phyloP scores from a whole-genome alignment of 2,888 invertebrate genomes.

The Ctenicera cuprea region DNA sequence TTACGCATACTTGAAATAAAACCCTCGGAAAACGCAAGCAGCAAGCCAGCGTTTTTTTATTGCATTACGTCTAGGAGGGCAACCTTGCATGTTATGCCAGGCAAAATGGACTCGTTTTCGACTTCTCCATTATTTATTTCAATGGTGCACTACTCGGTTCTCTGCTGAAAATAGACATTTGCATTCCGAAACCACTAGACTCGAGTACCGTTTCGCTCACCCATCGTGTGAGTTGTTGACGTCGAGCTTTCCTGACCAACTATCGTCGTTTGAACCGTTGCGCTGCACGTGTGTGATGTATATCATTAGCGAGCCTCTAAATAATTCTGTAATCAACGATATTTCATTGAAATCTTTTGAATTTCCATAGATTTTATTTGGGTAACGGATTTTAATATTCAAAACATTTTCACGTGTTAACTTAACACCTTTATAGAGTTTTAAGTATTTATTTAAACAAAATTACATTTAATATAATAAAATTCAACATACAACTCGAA shows the following conservation, averaged over 20 bases:
- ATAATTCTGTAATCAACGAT: neutral
- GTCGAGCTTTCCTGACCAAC: slow-evolving; percentile 39
- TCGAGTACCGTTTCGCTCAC: slow-evolving; percentile 22
- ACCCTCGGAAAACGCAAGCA: neutral
- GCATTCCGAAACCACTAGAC: slow-evolving; percentile 41
- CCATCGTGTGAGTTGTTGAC: slow-evolving; percentile 40
- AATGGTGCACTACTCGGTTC: slow-evolving; percentile 22
- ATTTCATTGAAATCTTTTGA: neutral
- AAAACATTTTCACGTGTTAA: no score
- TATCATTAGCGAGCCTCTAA: neutral
- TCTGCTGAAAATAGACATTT: slow-evolving; percentile 40
- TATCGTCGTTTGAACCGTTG: neutral
- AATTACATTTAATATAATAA: no score
- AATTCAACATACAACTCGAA: no score
- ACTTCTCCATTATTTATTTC: slow-evolving; percentile 33
- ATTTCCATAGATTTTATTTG: no score
- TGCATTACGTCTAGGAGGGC: neutral
- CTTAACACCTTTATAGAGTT: no score
- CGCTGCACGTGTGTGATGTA: neutral
- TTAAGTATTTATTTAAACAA: no score
- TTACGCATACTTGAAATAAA: slow-evolving; percentile 5
- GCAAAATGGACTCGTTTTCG: slow-evolving; percentile 21
- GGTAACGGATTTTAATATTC: no score
- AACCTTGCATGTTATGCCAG: slow-evolving; percentile 10
- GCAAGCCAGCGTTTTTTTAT: neutral